A percentile compares a stretch with the other conserved stretches of the same genome.
Evolutionary conservation across 2,113 vertebrate species (phyloP).

Genomic region (Atherinomorus stipes): DNA sequence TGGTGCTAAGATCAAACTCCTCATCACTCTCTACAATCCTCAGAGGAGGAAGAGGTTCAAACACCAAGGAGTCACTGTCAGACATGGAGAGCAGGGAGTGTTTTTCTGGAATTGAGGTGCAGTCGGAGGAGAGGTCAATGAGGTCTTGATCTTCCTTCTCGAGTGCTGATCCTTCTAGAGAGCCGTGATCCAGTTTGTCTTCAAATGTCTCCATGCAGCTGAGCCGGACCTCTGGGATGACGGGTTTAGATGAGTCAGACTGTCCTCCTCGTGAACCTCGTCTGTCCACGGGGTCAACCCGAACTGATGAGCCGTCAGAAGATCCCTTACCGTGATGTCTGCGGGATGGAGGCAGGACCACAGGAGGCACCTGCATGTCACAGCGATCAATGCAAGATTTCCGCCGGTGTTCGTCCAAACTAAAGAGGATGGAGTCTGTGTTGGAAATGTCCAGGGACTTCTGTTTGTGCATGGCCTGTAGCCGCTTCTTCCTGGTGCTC

Average conservation of each 20-base stretch:
- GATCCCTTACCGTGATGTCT: constrained; percentile 84
- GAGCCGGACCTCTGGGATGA: constrained; percentile 95
- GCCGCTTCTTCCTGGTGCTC: constrained; percentile 93
- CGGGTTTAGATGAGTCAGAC: constrained; percentile 86
- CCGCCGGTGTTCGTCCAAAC: constrained; percentile 94
- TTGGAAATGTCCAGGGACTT: constrained; percentile 99
- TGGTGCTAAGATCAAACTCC: constrained; percentile 85
- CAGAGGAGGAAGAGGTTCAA: constrained; percentile 93
- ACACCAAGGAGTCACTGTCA: constrained; percentile 96
- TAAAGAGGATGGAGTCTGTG: constrained; percentile 96
- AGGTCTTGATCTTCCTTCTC: constrained; percentile 92
- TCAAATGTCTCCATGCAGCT: constrained; percentile 97
- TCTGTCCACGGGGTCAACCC: constrained; percentile 79
- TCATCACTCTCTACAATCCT: constrained; percentile 97
- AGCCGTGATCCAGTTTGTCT: constrained; percentile 85
- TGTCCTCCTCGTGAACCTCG: constrained; percentile 78
- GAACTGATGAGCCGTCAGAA: constrained; percentile 86
- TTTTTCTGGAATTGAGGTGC: constrained; percentile 94
- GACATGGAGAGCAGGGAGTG: constrained; percentile 93
- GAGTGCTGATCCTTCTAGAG: constrained; percentile 71
- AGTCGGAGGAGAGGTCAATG: constrained; percentile 96
- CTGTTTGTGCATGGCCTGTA: constrained; percentile 97
- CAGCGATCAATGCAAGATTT: constrained; percentile 98
- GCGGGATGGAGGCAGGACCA: constrained; percentile 70
- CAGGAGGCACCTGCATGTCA: constrained; percentile 84